Conservation (phyloP, 2,113 vertebrate genomes). For the Otis tarda region DNA sequence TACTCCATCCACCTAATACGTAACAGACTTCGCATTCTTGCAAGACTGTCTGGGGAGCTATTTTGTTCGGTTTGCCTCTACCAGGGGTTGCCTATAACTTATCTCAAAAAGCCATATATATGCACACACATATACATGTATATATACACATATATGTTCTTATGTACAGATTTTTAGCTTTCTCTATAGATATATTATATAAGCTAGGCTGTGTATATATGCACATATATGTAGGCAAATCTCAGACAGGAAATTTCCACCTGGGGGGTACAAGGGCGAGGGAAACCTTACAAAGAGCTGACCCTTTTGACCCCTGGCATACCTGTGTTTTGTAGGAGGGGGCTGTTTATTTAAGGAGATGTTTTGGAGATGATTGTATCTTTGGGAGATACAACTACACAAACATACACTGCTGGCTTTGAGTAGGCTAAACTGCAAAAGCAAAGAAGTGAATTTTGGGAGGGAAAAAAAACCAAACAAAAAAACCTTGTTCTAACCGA, state of each 20-base stretch:
- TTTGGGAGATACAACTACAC: background rate
- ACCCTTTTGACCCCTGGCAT: conserved; percentile 29
- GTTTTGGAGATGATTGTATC: background rate
- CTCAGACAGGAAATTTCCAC: background rate
- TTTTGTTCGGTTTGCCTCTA: background rate
- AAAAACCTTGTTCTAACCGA: background rate
- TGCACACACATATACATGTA: background rate
- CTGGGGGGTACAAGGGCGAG: background rate
- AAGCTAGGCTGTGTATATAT: background rate
- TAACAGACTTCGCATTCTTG: conserved; percentile 38
- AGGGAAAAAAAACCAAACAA: no score
- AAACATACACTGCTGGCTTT: background rate
- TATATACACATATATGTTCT: no score
- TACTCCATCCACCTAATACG: background rate
- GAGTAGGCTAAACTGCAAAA: background rate
- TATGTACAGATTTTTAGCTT: background rate
- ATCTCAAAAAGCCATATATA: background rate
- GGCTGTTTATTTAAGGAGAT: conserved; percentile 57
- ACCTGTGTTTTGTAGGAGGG: conserved; percentile 34
- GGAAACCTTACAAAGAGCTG: conserved; percentile 3
- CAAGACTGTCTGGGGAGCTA: background rate
- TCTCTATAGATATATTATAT: background rate
- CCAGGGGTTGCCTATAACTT: background rate
- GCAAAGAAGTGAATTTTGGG: background rate
- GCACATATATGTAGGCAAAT: background rate